Conservation (phyloP, 53 echinoderm and acorn worm genomes). For the Paelopatides confundens region DNA sequence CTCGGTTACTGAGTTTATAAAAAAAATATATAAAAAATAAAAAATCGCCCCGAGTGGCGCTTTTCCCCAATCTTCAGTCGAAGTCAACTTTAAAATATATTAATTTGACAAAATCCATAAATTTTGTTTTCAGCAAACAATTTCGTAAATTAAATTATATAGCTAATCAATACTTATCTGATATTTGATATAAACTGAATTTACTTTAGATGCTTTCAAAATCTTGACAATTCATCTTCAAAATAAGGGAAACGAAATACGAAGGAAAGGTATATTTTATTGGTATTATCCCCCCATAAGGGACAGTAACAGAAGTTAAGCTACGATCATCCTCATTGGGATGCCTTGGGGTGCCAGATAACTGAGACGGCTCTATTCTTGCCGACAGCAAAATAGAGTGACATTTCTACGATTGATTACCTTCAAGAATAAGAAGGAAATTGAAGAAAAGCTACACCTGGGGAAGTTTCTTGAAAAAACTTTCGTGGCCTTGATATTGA, state of each 20-base stretch:
- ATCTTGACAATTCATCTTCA: conserved; percentile 21
- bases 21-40: no score
- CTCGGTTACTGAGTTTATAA: neutral
- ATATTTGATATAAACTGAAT: conserved; percentile 28
- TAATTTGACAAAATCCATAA: conserved; percentile 45
- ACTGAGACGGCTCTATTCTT: conserved; percentile 2
- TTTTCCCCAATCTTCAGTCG: conserved; percentile 9
- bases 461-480: conserved; percentile 31
- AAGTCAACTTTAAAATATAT: conserved; percentile 41
- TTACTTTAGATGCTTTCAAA: neutral
- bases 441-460: neutral
- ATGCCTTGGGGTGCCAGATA: neutral
- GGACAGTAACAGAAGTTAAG: conserved; percentile 45
- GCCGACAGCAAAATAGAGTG: conserved; percentile 33
- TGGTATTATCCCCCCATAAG: conserved; percentile 37
- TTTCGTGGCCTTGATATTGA: conserved; percentile 44
- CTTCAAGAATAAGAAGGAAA: neutral
- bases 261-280: neutral
- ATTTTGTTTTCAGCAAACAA: conserved; percentile 18
- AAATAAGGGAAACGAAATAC: neutral
- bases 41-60: neutral
- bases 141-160: conserved; percentile 32
- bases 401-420: conserved; percentile 30
- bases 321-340: conserved; percentile 11
- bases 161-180: conserved; percentile 47